Percentiles rank a stretch among this genome's conserved stretches.
Conservation (phyloP, 2,888 invertebrate genomes). For the Drosophila peninsularis region DNA sequence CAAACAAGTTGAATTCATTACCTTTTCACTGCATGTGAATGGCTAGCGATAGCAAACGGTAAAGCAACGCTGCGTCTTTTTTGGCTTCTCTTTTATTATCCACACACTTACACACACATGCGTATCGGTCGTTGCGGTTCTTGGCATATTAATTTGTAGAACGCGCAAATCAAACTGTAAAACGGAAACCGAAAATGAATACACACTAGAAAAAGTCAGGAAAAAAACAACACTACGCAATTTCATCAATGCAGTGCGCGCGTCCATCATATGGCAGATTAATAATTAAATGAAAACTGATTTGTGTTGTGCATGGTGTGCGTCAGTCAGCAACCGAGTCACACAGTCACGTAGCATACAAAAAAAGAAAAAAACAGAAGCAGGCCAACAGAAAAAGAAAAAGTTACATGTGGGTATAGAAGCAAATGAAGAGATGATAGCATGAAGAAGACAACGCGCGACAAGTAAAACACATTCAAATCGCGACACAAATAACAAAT, state of each 20-base stretch:
- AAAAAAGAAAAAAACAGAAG: slow-evolving; percentile 18
- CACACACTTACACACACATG: slow-evolving; percentile 45
- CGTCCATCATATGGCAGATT: slow-evolving; percentile 5
- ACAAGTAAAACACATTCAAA: slow-evolving; percentile 36
- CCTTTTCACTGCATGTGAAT: slow-evolving; percentile 17
- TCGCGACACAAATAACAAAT: slow-evolving; percentile 47
- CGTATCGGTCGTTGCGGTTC: slow-evolving; percentile 56
- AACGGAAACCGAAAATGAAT: slow-evolving; percentile 47
- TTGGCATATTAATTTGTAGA: slow-evolving; percentile 48
- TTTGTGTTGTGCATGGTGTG: slow-evolving; percentile 41
- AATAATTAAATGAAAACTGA: slow-evolving; percentile 39
- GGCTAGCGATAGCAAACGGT: slow-evolving; percentile 5
- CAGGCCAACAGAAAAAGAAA: slow-evolving; percentile 39
- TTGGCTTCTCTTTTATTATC: slow-evolving; percentile 52
- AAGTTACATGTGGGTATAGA: slow-evolving; percentile 56
- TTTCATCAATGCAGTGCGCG: slow-evolving; percentile 28
- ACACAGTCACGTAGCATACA: slow-evolving; percentile 57
- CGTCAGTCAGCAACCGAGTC: slow-evolving; percentile 34
- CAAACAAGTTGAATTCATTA: neutral
- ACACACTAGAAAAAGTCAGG: slow-evolving; percentile 24
- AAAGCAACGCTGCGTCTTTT: slow-evolving; percentile 35
- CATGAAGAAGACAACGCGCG: slow-evolving; percentile 37
- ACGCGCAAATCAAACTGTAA: slow-evolving; percentile 60
- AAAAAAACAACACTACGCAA: slow-evolving; percentile 27
- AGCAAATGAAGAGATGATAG: slow-evolving; percentile 38